Evolutionary conservation across 2,113 vertebrate genomes (phyloP).

Genomic region (Cardinalis cardinalis): DNA sequence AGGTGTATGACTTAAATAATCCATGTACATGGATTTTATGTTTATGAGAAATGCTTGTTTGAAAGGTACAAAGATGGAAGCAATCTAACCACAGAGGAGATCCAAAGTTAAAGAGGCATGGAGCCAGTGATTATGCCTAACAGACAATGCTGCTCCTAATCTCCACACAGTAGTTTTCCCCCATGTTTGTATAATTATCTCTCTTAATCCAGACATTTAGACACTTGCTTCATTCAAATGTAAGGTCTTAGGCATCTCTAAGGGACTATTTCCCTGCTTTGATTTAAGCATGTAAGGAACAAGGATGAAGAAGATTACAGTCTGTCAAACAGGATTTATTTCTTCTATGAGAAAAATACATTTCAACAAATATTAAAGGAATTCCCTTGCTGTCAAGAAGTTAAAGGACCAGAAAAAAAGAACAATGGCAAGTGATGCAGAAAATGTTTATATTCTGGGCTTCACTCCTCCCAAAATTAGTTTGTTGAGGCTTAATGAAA

Average conservation of each 20-base stretch:
- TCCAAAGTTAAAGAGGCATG: not conserved
- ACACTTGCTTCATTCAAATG: not conserved
- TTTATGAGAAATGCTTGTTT: not conserved
- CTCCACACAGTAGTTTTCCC: not conserved
- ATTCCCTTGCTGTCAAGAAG: not conserved
- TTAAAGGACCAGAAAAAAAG: not conserved
- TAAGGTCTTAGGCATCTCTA: not conserved
- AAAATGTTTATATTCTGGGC: not conserved
- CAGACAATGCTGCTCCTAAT: not conserved
- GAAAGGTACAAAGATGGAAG: not conserved
- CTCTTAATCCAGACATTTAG: not conserved
- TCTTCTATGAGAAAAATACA: not conserved
- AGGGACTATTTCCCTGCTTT: not conserved
- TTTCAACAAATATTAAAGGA: not conserved
- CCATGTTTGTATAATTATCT: not conserved
- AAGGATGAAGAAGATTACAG: not conserved
- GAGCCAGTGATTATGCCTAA: not conserved
- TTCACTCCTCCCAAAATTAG: not conserved
- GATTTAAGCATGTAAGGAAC: not conserved
- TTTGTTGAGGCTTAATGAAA: conserved; percentile 27
- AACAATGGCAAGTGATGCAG: not conserved
- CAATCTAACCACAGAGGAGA: not conserved
- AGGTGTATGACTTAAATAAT: not conserved
- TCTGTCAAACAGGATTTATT: conserved; percentile 13
- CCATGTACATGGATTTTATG: rapidly evolving